phyloP scores from a whole-genome alignment of 2,888 invertebrate species.

The Arrhopalites spinosus region DNA sequence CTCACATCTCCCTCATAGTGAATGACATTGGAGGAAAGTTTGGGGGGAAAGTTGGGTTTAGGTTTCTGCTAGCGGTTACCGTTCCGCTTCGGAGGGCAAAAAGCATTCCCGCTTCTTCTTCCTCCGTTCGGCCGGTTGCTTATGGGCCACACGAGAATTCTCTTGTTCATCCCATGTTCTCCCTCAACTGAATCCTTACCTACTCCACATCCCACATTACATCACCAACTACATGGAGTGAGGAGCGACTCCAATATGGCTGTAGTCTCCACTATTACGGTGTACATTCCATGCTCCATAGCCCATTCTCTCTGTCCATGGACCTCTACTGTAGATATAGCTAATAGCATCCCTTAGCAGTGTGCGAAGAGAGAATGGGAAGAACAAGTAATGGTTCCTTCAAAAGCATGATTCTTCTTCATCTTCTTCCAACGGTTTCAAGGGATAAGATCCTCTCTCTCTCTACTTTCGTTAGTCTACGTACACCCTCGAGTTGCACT shows the following conservation, averaged over 20 bases:
- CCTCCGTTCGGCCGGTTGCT: conserved; percentile 35
- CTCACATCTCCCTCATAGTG: neutral
- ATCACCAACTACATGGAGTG: conserved; percentile 12
- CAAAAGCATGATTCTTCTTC: neutral
- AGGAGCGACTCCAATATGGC: too few relatives aligned
- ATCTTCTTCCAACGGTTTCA: too few relatives aligned
- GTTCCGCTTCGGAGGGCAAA: conserved; percentile 48
- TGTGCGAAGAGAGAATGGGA: neutral
- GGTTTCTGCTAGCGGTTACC: conserved; percentile 39
- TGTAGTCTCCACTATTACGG: neutral
- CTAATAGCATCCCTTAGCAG: too few relatives aligned
- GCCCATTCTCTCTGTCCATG: neutral
- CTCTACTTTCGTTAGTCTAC: neutral
- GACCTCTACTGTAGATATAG: neutral
- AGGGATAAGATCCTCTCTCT: neutral
- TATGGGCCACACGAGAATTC: conserved; percentile 46
- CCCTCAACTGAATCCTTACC: too few relatives aligned
- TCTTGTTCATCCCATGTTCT: conserved; percentile 3
- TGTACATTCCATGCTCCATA: neutral
- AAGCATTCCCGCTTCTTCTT: conserved; percentile 42
- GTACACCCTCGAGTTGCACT: too few relatives aligned
- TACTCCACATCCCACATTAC: conserved; percentile 35
- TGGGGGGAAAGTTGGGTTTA: conserved; percentile 31
- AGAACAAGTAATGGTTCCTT: conserved; percentile 8
- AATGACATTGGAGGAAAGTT: conserved; percentile 12